Base-by-base conservation (phyloP, 2,888 invertebrate genomes). In the Pandemis corylana region DNA sequence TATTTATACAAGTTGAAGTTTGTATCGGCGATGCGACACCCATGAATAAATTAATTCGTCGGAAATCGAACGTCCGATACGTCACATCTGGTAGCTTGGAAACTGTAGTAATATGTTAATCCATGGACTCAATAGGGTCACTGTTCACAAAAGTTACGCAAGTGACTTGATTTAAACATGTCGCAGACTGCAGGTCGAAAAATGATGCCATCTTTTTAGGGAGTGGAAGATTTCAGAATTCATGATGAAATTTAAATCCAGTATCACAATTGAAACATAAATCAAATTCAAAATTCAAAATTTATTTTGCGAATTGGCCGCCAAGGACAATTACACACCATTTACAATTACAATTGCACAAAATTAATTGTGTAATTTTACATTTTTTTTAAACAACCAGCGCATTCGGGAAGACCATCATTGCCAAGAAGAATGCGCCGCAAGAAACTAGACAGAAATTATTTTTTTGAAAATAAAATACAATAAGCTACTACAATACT, bases 1-100 rank as follows among this genome's bases (percentile, higher is more conserved):
- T 94, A 94, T 94, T 93, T 94, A 94, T 94, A 94, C 91, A 78
- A 78, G 77, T 80, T 56, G 78, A 87, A 88, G 85, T 78, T 85
- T 83, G 84, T 83, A 83, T 80, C 87, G 86, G 87, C 86, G 87
- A 86, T 85, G 86, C 84, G 82, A 84, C 87, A 84, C 84, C 86
- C 83, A 83, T 90, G 90, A 88, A 89, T 91, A 87, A 82, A 89
- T 90, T 89, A 88, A 77, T 75, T 72, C 20, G 62, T 13, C 71
- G 75, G 71, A 72, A 68, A 72, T 75, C 64, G 53, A 73, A 67
- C 36, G 76, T 76, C 76, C 70, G 73, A 78, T 78, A 75, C 78
- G 78, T 78, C 78, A 78, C 76, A 75, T 72, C 68, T 72, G 78
- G 49, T 20, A 63, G 44, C 65, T 66, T 67, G 49, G 42, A 71